Conservation (phyloP, 2,797 vertebrate genomes). For the Hypotaenidia philippensis region DNA sequence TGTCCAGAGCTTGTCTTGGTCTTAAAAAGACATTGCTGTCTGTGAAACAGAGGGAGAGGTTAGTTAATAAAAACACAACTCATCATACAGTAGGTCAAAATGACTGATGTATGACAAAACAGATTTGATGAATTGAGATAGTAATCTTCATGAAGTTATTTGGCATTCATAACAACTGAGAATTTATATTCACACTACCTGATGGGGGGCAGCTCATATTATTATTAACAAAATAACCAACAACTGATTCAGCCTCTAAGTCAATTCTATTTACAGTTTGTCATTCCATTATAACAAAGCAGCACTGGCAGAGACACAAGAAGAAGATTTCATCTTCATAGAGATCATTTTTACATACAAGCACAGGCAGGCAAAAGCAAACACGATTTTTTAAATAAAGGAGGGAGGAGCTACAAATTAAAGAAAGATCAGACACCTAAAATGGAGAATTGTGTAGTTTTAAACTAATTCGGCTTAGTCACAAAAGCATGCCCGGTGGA, state of each 20-base stretch:
- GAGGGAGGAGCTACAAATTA: not conserved
- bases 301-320: slow-evolving; percentile 34
- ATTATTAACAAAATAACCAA: slow-evolving; percentile 72
- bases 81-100: slow-evolving; percentile 42
- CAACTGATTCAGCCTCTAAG: slow-evolving; percentile 47
- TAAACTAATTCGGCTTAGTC: not conserved
- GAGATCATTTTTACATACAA: slow-evolving; percentile 51
- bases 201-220: slow-evolving; percentile 50
- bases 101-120: slow-evolving; percentile 35
- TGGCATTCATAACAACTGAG: slow-evolving; percentile 44
- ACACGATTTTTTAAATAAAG: not conserved
- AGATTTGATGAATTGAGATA: slow-evolving; percentile 22
- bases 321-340: slow-evolving; percentile 45
- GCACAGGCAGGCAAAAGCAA: slow-evolving; percentile 31
- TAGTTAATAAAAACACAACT: slow-evolving; percentile 46
- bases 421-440: not conserved
- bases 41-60: not conserved
- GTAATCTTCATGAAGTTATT: slow-evolving; percentile 55
- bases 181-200: slow-evolving; percentile 54
- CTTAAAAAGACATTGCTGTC: not conserved
- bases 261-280: slow-evolving; percentile 73
- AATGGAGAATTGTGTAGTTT: not conserved
- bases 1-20: not conserved
- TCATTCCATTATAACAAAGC: slow-evolving; percentile 61
- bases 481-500: not conserved